Evolutionary conservation across 2,888 invertebrate genomes (phyloP).

Genomic region (Crossocerus cetratus): DNA sequence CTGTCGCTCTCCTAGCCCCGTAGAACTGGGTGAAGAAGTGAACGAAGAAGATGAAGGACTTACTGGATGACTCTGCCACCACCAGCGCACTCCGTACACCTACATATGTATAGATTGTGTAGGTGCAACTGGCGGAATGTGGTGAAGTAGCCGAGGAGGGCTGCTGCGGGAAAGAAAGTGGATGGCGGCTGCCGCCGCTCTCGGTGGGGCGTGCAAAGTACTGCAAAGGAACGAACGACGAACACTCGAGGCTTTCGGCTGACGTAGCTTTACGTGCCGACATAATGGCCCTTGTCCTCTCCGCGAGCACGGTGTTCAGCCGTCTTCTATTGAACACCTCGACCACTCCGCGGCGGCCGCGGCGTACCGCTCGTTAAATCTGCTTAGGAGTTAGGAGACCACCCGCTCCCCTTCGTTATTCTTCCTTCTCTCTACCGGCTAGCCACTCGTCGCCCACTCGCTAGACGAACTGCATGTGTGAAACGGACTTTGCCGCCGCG

Average conservation of each 20-base stretch:
- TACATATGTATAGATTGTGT: too few relatives aligned
- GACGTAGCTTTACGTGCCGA: slow-evolving; percentile 73
- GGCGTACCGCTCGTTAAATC: slow-evolving; percentile 58
- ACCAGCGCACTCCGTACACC: too few relatives aligned
- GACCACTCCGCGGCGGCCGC: slow-evolving; percentile 48
- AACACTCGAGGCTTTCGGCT: slow-evolving; percentile 68
- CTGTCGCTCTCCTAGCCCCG: background rate
- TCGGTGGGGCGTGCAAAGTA: too few relatives aligned
- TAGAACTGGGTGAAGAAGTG: slow-evolving; percentile 38
- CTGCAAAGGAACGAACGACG: slow-evolving; percentile 8
- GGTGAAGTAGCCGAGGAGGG: background rate
- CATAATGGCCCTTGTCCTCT: slow-evolving; percentile 72
- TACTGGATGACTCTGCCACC: too few relatives aligned
- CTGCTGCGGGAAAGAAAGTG: slow-evolving; percentile 48
- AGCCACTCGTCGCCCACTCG: background rate
- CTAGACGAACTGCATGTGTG: too few relatives aligned
- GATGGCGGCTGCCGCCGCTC: too few relatives aligned
- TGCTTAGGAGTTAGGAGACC: slow-evolving; percentile 52
- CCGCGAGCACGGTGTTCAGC: slow-evolving; percentile 44
- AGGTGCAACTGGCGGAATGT: too few relatives aligned
- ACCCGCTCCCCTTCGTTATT: slow-evolving; percentile 35
- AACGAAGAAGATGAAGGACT: slow-evolving; percentile 18
- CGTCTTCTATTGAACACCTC: slow-evolving; percentile 60
- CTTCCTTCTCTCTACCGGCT: background rate
- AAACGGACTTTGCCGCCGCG: too few relatives aligned